Evolutionary conservation across 2,797 vertebrate species (phyloP), one percentile per base, ranked within the genome.

Genomic region (Remorina albescens): DNA sequence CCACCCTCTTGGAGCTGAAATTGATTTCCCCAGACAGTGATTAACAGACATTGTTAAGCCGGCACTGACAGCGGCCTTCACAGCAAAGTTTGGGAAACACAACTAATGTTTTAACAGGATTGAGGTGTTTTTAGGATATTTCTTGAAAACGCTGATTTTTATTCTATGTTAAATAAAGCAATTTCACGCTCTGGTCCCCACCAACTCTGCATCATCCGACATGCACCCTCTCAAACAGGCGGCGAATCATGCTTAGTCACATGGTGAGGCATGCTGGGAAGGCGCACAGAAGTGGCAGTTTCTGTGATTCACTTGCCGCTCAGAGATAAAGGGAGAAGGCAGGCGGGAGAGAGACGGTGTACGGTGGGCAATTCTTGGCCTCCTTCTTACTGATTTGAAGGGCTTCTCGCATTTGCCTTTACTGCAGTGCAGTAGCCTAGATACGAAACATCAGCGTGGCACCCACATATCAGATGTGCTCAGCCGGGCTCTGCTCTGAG

Each of bases 401-500:
- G 71, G 74, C 75, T 84, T 67, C 71, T 82, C 85, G 77, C 61
- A 46, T 64, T 74, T 72, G 73, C 49, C 82, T 81, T 61, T 71
- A 58, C 88, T 87, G 89, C 90, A 89, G 76, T 91, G 86, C 89
- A 91, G 87, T 73, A 89, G 89, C 88, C 89, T 82, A 88, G 84
- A 88, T 90, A 86, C 62, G 2, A 44, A 75, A 84, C 72, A 83
- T 88, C 83, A 71, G 47, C 46, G 75, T 81, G 82, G 76, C 84
- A 78, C 83, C 85, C 79, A 84, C 78, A 83, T 79, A 84, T 90
- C 85, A 82, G 71, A 82, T 80, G 73, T 56, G 26, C 75, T 81
- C 75, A 79, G 84, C 80, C 58, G 80, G 77, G 78, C 67, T 86
- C 46, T 67, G 73, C 74, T 79, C 72, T 46, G 56, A 79, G 86